Conservation (phyloP, 2,797 vertebrate species). For the Rhincodon typus region DNA sequence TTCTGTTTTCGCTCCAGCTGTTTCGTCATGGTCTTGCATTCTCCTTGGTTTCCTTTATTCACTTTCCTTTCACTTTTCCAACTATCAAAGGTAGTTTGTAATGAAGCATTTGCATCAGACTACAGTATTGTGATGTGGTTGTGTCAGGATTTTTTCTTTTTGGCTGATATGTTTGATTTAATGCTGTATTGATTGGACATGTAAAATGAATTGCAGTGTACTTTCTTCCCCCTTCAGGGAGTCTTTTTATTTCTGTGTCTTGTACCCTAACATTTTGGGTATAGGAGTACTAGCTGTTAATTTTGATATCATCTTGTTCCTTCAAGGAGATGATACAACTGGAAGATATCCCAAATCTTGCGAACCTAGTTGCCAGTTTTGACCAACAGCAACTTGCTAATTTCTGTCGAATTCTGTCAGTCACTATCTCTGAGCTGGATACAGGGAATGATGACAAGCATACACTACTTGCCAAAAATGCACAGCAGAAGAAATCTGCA, state of each 20-base stretch:
- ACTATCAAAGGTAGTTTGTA: not conserved
- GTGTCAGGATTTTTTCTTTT: not conserved
- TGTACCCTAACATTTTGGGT: not conserved
- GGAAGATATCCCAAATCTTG: slow-evolving; percentile 89
- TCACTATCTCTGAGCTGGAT: slow-evolving; percentile 95
- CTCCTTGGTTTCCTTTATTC: not conserved
- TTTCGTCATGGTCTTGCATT: not conserved
- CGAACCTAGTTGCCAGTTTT: slow-evolving; percentile 86
- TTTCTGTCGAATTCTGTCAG: slow-evolving; percentile 95
- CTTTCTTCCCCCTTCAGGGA: not conserved
- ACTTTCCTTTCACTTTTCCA: not conserved
- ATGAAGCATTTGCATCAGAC: not conserved
- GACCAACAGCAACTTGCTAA: slow-evolving; percentile 97
- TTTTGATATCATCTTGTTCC: not conserved
- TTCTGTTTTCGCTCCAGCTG: not conserved
- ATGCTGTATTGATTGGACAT: not conserved
- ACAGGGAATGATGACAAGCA: slow-evolving; percentile 93
- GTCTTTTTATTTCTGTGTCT: not conserved
- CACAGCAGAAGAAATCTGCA: slow-evolving; percentile 82
- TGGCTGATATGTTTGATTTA: not conserved
- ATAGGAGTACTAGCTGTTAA: not conserved
- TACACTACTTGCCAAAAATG: slow-evolving; percentile 91
- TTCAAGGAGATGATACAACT: slow-evolving; percentile 91
- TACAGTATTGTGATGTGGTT: not conserved
- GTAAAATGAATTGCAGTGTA: not conserved